phyloP scores from a whole-genome alignment of 2,113 vertebrate species.

The Notechis scutatus region DNA sequence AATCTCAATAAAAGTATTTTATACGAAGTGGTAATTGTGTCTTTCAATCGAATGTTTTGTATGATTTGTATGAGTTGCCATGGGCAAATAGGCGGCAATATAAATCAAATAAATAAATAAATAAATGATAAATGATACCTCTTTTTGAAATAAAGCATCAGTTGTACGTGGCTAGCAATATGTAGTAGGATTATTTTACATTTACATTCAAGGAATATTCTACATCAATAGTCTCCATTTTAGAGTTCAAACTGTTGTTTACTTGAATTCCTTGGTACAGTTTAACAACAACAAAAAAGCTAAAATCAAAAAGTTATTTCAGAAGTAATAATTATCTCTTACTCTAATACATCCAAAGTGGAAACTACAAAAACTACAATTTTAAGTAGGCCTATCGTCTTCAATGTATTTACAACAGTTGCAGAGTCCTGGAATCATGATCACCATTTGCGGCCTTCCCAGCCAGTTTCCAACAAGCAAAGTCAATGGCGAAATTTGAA shows the following conservation, averaged over 20 bases:
- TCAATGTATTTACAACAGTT: neutral
- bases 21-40: slow-evolving; percentile 67
- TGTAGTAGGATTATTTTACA: neutral
- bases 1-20: slow-evolving; percentile 71
- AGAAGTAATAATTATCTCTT: neutral
- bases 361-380: neutral
- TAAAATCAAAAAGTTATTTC: neutral
- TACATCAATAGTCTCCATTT: neutral
- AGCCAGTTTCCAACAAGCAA: neutral
- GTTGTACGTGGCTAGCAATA: neutral
- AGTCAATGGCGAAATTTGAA: neutral
- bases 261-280: neutral
- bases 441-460: neutral
- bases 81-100: no score
- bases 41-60: slow-evolving; percentile 49
- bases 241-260: neutral
- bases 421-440: neutral
- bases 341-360: neutral
- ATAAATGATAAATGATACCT: neutral
- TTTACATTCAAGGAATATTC: neutral
- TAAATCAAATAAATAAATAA: no score
- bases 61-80: neutral
- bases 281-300: neutral
- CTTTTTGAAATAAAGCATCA: neutral
- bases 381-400: neutral